phyloP scores from a whole-genome alignment of 2,888 invertebrate species.

The Phaedon cochleariae region DNA sequence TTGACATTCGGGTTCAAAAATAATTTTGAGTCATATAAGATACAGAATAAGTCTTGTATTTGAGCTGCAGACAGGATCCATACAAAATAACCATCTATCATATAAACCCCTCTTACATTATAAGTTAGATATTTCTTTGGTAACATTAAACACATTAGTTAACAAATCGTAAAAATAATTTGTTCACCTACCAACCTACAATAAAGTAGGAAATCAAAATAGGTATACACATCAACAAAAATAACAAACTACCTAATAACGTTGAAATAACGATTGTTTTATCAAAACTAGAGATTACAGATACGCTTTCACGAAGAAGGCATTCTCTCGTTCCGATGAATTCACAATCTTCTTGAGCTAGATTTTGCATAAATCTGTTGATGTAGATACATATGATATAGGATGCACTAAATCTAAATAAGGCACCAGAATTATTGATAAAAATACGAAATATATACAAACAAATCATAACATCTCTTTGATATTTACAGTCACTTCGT shows the following conservation, averaged over 20 bases:
- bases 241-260: too few species aligned
- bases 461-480: conserved; percentile 16
- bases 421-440: conserved; percentile 33
- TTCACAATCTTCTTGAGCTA: too few species aligned
- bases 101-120: conserved; percentile 1
- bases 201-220: conserved; percentile 1
- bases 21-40: background rate
- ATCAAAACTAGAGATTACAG: too few species aligned
- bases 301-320: too few species aligned
- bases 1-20: background rate
- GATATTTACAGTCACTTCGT: conserved; percentile 28
- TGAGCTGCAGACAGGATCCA: background rate
- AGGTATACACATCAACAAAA: too few species aligned
- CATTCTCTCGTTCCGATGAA: too few species aligned
- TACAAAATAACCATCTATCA: too few species aligned
- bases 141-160: conserved; percentile 35
- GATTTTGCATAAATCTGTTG: background rate
- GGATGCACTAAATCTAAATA: conserved; percentile 13
- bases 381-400: background rate
- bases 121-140: conserved; percentile 33
- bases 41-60: background rate
- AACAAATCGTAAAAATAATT: conserved; percentile 23
- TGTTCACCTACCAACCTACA: conserved; percentile 3
- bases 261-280: too few species aligned
- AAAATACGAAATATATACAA: conserved; percentile 24